phyloP scores from a whole-genome alignment of 2,113 vertebrate species.

The Camelus dromedarius region DNA sequence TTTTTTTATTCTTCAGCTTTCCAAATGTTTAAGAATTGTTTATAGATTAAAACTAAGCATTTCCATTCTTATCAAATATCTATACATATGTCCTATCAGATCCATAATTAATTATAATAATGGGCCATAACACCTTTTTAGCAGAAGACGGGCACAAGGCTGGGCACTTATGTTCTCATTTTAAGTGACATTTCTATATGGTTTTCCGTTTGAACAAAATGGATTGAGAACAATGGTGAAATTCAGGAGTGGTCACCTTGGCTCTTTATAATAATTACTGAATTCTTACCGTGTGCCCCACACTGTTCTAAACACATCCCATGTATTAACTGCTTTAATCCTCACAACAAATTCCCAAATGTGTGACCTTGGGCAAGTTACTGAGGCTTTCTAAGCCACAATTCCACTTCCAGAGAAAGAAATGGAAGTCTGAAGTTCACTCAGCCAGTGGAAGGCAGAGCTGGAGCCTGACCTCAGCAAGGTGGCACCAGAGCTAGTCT shows the following conservation, averaged over 20 bases:
- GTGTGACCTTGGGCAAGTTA: neutral
- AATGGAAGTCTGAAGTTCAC: neutral
- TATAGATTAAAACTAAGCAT: slow-evolving; percentile 34
- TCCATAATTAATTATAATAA: slow-evolving; percentile 42
- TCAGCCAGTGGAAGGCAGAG: neutral
- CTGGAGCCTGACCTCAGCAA: neutral
- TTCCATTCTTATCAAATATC: slow-evolving; percentile 40
- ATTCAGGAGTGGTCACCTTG: neutral
- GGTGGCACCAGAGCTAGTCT: neutral
- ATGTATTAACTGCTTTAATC: neutral
- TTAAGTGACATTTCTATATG: neutral
- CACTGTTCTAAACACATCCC: neutral
- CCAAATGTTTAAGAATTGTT: slow-evolving; percentile 38
- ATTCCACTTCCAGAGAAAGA: neutral
- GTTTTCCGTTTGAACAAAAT: slow-evolving; percentile 35
- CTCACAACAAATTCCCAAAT: neutral
- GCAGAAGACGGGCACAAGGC: neutral
- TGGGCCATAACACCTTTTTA: neutral
- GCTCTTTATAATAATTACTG: slow-evolving; percentile 7
- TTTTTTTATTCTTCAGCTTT: slow-evolving; percentile 35
- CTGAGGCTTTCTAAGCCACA: neutral
- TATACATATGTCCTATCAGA: neutral
- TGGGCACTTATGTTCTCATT: neutral
- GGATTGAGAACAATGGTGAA: neutral
- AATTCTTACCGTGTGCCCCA: neutral